Evolutionary conservation across 2,113 vertebrate genomes (phyloP).

Genomic region (Phalacrocorax carbo): DNA sequence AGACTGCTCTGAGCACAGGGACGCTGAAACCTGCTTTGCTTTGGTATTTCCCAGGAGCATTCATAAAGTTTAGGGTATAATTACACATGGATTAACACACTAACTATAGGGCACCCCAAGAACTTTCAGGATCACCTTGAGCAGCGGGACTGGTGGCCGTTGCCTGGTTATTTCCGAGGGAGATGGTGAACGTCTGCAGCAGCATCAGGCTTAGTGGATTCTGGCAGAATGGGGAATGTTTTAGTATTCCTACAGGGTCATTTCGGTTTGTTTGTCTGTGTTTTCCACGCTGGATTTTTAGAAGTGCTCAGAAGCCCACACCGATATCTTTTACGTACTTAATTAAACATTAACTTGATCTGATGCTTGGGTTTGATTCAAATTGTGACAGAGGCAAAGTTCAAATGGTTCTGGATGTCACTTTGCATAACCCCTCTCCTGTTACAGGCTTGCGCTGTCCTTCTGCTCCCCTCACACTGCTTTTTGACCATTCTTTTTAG

Average conservation of each 20-base stretch:
- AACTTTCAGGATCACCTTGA: background rate
- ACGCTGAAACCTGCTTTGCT: background rate
- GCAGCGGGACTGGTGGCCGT: background rate
- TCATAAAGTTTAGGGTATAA: background rate
- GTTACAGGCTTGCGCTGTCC: background rate
- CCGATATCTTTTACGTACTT: background rate
- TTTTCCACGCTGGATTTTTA: slow-evolving; percentile 29
- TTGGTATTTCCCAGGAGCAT: background rate
- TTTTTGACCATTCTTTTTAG: background rate
- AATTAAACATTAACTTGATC: slow-evolving; percentile 47
- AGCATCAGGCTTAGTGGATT: rapidly evolving
- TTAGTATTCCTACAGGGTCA: background rate
- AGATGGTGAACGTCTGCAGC: background rate
- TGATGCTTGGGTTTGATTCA: slow-evolving; percentile 45
- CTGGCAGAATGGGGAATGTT: background rate
- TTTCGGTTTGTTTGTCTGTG: background rate
- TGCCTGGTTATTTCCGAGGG: background rate
- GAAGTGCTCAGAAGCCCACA: background rate
- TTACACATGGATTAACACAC: background rate
- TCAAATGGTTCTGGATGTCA: slow-evolving; percentile 17
- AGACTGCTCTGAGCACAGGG: rapidly evolving
- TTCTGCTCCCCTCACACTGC: background rate
- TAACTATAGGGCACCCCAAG: background rate
- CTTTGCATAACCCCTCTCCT: slow-evolving; percentile 5
- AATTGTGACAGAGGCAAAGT: slow-evolving; percentile 42